Evolutionary conservation across 2,113 vertebrate genomes (phyloP).

Genomic region (Tauraco erythrolophus): DNA sequence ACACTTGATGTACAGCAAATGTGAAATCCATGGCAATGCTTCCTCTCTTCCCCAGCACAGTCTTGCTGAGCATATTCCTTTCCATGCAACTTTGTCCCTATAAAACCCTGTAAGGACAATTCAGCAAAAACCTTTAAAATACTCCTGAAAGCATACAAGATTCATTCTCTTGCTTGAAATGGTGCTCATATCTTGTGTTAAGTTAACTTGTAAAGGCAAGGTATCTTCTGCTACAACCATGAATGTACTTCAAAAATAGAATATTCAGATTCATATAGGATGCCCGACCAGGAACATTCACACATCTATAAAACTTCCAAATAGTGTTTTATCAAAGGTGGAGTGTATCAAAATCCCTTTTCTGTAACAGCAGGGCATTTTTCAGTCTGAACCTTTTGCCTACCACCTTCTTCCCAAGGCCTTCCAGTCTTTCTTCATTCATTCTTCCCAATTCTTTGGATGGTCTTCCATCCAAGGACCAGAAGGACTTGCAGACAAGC

Average conservation of each 20-base stretch:
- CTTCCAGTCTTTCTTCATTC: not conserved
- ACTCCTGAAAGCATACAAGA: not conserved
- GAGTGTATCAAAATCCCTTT: not conserved
- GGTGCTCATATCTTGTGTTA: not conserved
- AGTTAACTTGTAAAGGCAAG: not conserved
- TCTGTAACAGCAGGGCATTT: not conserved
- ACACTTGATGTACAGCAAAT: not conserved
- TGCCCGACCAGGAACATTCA: not conserved
- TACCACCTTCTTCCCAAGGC: not conserved
- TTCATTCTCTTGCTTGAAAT: not conserved
- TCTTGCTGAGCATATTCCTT: not conserved
- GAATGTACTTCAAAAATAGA: not conserved
- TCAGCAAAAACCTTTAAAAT: not conserved
- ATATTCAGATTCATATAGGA: not conserved
- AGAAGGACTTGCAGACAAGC: not conserved
- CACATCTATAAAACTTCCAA: not conserved
- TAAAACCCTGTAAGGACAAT: not conserved
- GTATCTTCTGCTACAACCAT: not conserved
- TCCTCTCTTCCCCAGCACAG: not conserved
- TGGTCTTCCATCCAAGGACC: not conserved
- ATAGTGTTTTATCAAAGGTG: not conserved
- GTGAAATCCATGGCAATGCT: not conserved
- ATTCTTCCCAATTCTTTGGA: not conserved
- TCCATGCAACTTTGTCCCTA: not conserved
- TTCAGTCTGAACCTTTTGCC: not conserved